Evolutionary conservation across 2,888 invertebrate genomes (phyloP), one percentile per base, ranked within the genome.

Genomic region (Oegoconia quadripuncta): DNA sequence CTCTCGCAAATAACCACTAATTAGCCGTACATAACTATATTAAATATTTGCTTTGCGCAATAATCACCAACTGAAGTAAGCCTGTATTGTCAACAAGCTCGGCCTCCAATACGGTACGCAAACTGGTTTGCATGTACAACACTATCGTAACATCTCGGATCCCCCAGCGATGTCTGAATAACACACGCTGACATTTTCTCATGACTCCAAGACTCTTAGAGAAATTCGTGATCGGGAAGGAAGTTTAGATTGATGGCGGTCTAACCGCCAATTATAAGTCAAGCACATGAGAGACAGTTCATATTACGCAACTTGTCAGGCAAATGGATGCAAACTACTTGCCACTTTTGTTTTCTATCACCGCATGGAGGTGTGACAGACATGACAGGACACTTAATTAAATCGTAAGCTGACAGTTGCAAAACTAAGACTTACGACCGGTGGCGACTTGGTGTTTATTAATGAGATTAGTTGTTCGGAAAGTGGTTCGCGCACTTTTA

Each of bases 201-300:
- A 73, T 73, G 74, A 59, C 68, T 66, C 62, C 52, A 57, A 23
- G 17, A 9, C 15, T 23, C 17, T 8, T 32, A 37, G 73, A 65
- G 73, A 74, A 69, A 73, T 71, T 76, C 72, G 71, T 71, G 70
- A 72, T 69, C 69, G 66, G 63, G 67, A 72, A 74, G 74, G 71
- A 70, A 71, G 64, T 65, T 59, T 45, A 63, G 64, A 63, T 66
- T 67, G 66, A 74, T 70, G 55, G 62, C 67, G 59, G 55, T 60
- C 67, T 64, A 67, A 64, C 65, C 56, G 41, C 50, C 65, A 71
- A 74, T 76, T 75, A 73, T 64, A 67, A 64, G 68, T 58, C 55
- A 56, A 64, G 64, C 65, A 63, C 64, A 71, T 62, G 59, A 67
- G 59, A 49, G 47, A 54, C 58, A 64, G 63, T 65, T 66, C 57